phyloP scores from a whole-genome alignment of 2,888 invertebrate genomes.

The Deroplatys truncata region DNA sequence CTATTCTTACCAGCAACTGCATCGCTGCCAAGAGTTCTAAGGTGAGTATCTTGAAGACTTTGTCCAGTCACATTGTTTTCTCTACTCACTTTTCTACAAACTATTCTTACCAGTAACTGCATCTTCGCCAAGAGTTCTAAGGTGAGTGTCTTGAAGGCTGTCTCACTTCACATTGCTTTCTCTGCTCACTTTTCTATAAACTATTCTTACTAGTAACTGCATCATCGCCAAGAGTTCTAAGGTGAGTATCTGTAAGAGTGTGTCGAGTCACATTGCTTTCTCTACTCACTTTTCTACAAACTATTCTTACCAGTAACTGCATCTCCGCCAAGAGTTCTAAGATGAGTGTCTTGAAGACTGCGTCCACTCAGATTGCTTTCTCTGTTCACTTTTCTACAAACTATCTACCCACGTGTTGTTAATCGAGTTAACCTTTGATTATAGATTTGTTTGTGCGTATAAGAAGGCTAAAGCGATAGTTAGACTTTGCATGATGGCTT shows the following conservation, averaged over 20 bases:
- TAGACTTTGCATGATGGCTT: too few relatives aligned
- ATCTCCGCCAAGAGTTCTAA: slow-evolving; percentile 51
- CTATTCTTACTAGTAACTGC: slow-evolving; percentile 39
- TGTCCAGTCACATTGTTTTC: slow-evolving; percentile 50
- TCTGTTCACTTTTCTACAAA: background rate
- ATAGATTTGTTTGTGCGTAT: too few relatives aligned
- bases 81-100: slow-evolving; percentile 50
- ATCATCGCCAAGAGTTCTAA: slow-evolving; percentile 42
- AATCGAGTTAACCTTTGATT: too few relatives aligned
- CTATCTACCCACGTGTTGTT: too few relatives aligned
- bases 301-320: slow-evolving; percentile 45
- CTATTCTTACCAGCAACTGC: slow-evolving; percentile 48
- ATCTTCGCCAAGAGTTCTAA: too few relatives aligned
- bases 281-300: slow-evolving; percentile 50
- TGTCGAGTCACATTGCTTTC: slow-evolving; percentile 50
- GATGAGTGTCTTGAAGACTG: slow-evolving; percentile 33
- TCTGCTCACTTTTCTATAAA: slow-evolving; percentile 50
- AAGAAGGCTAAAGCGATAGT: too few relatives aligned
- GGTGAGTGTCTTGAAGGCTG: too few relatives aligned
- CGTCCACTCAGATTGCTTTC: too few relatives aligned
- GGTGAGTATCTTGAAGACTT: too few relatives aligned
- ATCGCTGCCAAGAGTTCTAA: slow-evolving; percentile 42
- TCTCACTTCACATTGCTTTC: slow-evolving; percentile 39
- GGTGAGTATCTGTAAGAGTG: too few relatives aligned
- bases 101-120: slow-evolving; percentile 32